These are phyloP conservation scores for Idaea biselata DNA, from an alignment of 2,888 invertebrate species.

Conservation along the genomic window DNA sequence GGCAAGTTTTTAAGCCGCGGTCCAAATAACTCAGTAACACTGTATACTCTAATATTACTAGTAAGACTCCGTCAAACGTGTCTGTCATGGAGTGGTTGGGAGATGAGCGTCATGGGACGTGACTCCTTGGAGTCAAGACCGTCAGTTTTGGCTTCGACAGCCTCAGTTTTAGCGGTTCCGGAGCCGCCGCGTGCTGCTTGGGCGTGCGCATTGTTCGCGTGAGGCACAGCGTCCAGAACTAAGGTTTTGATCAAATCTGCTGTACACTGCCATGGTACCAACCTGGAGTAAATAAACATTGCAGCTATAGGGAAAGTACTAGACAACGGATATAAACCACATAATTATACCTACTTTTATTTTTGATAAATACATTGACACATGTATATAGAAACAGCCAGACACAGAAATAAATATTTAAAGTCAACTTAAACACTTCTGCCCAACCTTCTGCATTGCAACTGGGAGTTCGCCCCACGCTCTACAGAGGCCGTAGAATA, in stretches of 20 bases:
- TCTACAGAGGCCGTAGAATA: too few relatives aligned
- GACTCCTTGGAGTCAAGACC: slow-evolving; percentile 45
- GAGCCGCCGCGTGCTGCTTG: slow-evolving; percentile 12
- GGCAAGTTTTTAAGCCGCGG: too few relatives aligned
- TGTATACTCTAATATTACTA: neutral
- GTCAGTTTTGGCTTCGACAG: slow-evolving; percentile 20
- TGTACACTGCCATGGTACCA: slow-evolving; percentile 86
- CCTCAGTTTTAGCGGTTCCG: slow-evolving; percentile 11
- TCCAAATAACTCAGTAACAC: neutral
- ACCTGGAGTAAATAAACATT: slow-evolving; percentile 69
- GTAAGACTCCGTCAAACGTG: slow-evolving; percentile 34
- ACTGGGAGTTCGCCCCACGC: too few relatives aligned
- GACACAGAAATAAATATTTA: too few relatives aligned
- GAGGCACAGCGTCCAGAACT: slow-evolving; percentile 85
- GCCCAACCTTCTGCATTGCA: too few relatives aligned
- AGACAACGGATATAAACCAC: too few relatives aligned
- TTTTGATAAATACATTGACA: too few relatives aligned
- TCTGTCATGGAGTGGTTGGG: slow-evolving; percentile 65
- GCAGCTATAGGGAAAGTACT: neutral
- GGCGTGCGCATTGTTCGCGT: slow-evolving; percentile 17
- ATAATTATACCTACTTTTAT: too few relatives aligned
- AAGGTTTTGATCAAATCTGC: slow-evolving; percentile 83
- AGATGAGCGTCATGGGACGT: slow-evolving; percentile 59
- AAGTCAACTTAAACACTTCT: too few relatives aligned
- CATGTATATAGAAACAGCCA: too few relatives aligned